Evolutionary conservation across 1,140 invertebrate species (phyloP).

Genomic region (Drosophila arawakana): DNA sequence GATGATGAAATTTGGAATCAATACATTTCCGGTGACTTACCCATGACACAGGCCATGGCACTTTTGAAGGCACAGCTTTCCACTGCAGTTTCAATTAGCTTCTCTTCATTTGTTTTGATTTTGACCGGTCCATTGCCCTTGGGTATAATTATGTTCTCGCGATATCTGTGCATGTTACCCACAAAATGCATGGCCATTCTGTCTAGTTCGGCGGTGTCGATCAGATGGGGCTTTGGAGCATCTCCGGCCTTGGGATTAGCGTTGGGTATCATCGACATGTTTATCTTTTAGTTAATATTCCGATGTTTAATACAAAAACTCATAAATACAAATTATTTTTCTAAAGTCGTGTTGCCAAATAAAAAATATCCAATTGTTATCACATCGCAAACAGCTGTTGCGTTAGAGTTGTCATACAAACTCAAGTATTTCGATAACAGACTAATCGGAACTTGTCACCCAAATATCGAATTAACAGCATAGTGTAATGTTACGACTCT

Average conservation of each 20-base stretch:
- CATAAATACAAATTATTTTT: conserved; percentile 6
- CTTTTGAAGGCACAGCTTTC: conserved; percentile 98
- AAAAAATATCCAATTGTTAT: conserved; percentile 60
- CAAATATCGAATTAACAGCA: not conserved
- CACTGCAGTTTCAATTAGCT: conserved; percentile 92
- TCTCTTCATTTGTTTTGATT: conserved; percentile 94
- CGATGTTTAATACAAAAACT: conserved; percentile 54
- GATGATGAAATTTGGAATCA: not conserved
- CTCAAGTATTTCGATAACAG: conserved; percentile 20
- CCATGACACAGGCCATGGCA: conserved; percentile 94
- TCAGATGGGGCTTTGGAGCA: conserved; percentile 59
- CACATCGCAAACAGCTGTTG: conserved; percentile 71
- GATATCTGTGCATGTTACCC: conserved; percentile 88
- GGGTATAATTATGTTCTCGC: conserved; percentile 94
- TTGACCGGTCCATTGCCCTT: conserved; percentile 89
- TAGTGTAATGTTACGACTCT: not conserved
- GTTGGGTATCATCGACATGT: conserved; percentile 65
- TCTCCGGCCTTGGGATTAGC: conserved; percentile 8
- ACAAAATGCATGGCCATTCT: conserved; percentile 88
- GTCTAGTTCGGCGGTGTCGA: conserved; percentile 86
- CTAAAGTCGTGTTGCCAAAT: conserved; percentile 20
- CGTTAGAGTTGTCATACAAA: conserved; percentile 33
- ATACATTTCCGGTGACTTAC: conserved; percentile 85
- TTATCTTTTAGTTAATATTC: conserved; percentile 3
- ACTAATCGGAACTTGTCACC: conserved; percentile 5